phyloP scores from a whole-genome alignment of 2,888 invertebrate genomes.

The Halocaridina rubra region DNA sequence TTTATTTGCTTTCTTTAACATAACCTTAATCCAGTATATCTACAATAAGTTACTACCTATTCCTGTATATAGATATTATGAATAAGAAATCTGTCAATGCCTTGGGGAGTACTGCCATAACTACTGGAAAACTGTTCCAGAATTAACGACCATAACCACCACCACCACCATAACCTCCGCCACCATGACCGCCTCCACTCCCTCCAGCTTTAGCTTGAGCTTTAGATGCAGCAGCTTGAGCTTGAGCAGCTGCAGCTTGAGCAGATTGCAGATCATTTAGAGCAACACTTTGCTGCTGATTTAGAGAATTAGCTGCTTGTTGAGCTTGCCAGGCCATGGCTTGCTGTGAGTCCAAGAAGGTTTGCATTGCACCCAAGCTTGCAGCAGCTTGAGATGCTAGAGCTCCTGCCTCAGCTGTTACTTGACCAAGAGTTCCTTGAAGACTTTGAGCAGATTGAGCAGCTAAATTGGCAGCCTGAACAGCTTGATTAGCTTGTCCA shows the following conservation, averaged over 20 bases:
- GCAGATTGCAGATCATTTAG: neutral
- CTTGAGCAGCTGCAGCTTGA: neutral
- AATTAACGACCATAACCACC: neutral
- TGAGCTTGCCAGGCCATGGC: slow-evolving; percentile 5
- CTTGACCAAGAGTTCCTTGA: neutral
- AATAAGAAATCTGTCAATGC: too few relatives aligned
- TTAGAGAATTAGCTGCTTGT: neutral
- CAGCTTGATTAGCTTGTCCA: neutral
- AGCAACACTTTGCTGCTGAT: neutral
- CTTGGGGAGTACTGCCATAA: too few relatives aligned
- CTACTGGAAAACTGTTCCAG: too few relatives aligned
- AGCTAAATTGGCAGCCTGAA: neutral
- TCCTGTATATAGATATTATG: too few relatives aligned
- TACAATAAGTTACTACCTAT: too few relatives aligned
- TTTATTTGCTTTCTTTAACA: too few relatives aligned
- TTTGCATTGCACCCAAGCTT: neutral
- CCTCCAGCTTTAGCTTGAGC: neutral
- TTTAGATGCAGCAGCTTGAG: neutral
- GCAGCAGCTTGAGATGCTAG: neutral
- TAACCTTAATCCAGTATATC: too few relatives aligned
- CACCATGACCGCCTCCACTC: neutral
- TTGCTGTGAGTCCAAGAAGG: neutral
- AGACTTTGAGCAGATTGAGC: neutral
- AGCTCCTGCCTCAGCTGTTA: neutral
- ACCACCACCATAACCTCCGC: neutral